Base-by-base conservation (phyloP, 2,113 vertebrate genomes). In the Scopus umbretta region DNA sequence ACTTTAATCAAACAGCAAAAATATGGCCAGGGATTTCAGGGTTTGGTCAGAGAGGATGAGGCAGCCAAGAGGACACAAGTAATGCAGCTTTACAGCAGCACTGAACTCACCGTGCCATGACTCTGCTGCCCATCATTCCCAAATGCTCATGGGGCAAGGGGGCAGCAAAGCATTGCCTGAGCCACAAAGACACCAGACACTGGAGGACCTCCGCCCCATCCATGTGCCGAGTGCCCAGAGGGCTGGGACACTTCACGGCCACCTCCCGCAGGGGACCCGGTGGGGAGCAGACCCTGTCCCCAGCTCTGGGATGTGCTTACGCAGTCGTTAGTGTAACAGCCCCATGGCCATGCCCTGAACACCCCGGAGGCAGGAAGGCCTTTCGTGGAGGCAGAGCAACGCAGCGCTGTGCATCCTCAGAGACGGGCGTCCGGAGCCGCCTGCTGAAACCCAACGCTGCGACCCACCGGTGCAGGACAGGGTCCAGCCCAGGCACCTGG, bases 171-270 rank as follows among this genome's bases (percentile, higher is more conserved):
- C 53, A 19, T 25, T 30, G n/a, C 22, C 75, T 40, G 66, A 63
- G 34, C 76, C 58, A 30, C 42, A 40, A 25, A 27, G 71, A 7
- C 71, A 21, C 26, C 4, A 4, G 32, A 17, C 32, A 6, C 11
- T 2, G 6, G 50, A 27, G 43, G 11, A 89, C 32, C 23, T 17
- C 43, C 67, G 52, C 32, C 11, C 43, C 52, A 36, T 15, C 25
- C 36, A 10, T 2, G 16, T 2, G 2, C 30, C 5, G 11, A 61
- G 55, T 21, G 11, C n/a, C 66, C 6, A 1, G 16, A 7, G 19
- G 7, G n/a, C 40, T 49, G 38, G 52, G 43, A 42, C 3, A 6
- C 14, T 25, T 55, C 86, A 47, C 0, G 3, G 40, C 40, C 66
- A 40, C 22, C 34, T 10, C 66, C 34, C 53, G 26, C 17, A 2